phyloP scores from a whole-genome alignment of 2,797 vertebrate species.

The Onychomys leucogaster region DNA sequence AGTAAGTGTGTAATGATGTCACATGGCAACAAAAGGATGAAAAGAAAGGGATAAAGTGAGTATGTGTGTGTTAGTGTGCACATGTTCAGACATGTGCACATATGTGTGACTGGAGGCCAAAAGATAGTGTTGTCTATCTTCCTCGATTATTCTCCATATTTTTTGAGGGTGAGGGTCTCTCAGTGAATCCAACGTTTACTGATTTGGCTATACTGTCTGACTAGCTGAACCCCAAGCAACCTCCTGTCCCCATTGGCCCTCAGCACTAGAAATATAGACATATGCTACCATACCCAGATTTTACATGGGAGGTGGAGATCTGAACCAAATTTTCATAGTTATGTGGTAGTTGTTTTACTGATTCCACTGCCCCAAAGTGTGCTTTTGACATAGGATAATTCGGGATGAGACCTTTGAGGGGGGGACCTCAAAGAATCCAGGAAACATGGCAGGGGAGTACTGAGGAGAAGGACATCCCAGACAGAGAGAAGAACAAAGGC shows the following conservation, averaged over 20 bases:
- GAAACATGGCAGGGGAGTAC: not conserved
- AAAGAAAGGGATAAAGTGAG: not conserved
- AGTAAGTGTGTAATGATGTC: not conserved
- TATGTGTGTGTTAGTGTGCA: too few species aligned
- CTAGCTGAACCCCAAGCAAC: not conserved
- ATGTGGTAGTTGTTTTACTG: not conserved
- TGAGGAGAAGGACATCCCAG: not conserved
- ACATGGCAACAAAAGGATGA: not conserved
- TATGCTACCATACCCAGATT: not conserved
- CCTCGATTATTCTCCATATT: not conserved
- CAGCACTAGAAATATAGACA: not conserved
- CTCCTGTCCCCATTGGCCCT: not conserved
- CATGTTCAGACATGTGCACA: not conserved
- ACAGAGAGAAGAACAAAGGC: not conserved
- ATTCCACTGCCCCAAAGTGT: too few species aligned
- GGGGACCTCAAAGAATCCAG: not conserved
- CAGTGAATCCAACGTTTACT: not conserved
- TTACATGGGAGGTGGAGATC: not conserved
- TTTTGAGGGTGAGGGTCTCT: not conserved
- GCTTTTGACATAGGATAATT: not conserved
- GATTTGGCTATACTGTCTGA: not conserved
- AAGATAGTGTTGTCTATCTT: not conserved
- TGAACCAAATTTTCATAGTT: not conserved
- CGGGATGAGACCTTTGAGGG: not conserved
- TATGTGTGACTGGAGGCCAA: not conserved